Evolutionary conservation across 2,888 invertebrate species (phyloP), one percentile per base, ranked within the genome.

Genomic region (Drosophila borealis): DNA sequence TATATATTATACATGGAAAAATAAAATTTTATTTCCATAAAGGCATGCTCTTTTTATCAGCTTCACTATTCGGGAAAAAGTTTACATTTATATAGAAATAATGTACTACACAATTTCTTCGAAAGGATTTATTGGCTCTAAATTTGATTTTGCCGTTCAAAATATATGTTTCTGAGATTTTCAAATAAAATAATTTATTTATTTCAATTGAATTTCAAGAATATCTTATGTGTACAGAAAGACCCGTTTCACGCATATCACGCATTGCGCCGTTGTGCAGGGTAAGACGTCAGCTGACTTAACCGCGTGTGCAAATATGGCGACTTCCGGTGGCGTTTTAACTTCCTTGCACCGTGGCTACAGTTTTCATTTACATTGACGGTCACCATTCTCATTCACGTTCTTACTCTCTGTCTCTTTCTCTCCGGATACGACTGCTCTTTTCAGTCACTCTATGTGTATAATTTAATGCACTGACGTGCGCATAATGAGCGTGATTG

Each of bases 401-500:
- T 21, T 21, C 36, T 10, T 25, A 8, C 3, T 10, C 29, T 9
- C 25, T n/a, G 6, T 34, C 17, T 11, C 39, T 2, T 19, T 46
- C 37, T 4, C 42, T 19, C 13, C 36, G 62, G 25, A 33, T 63
- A 25, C 19, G 37, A 39, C 25, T 29, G 57, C 60, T 42, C 49
- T 41, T n/a, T 48, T 19, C 34, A 49, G 44, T 37, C 21, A 53
- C 61, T 49, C 60, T 33, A 39, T 65, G 61, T 79, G 53, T 63
- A 74, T 84, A 81, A 83, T 84, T 84, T 86, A 86, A 84, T 83
- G 84, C 83, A 80, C 76, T 80, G 84, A 81, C 71, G 84, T 86
- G 86, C 76, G 80, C 84, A 84, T 83, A 84, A 84, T 84, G 84
- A 84, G 86, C 74, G 71, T 84, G 86, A 84, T 86, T 84, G 84